Evolutionary conservation across 2,113 vertebrate species (phyloP).

Genomic region (Cyanoliseus patagonus): DNA sequence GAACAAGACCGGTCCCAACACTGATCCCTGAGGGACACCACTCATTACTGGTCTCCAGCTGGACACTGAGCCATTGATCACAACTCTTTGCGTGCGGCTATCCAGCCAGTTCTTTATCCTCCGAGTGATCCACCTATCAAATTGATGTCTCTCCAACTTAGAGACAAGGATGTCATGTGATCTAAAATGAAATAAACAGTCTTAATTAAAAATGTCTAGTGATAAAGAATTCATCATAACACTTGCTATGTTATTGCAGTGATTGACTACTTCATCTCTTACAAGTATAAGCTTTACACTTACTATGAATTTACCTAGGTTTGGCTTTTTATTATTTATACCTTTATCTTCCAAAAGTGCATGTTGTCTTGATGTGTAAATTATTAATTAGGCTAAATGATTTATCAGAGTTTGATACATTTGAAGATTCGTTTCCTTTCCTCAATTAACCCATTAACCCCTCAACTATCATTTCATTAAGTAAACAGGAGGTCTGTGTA

Average conservation of each 20-base stretch:
- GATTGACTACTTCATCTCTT: not conserved
- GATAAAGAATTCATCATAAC: not conserved
- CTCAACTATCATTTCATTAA: conserved; percentile 42
- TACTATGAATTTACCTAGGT: not conserved
- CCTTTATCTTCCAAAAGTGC: not conserved
- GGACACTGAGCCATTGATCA: too few species aligned
- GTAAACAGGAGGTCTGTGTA: not conserved
- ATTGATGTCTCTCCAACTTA: too few species aligned
- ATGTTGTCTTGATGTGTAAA: not conserved
- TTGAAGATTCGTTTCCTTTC: conserved; percentile 29
- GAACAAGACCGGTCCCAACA: too few species aligned
- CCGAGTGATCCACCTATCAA: too few species aligned
- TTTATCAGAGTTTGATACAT: conserved; percentile 19
- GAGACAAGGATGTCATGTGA: not conserved
- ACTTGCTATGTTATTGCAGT: not conserved
- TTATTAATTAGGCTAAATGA: conserved; percentile 45
- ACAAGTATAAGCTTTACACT: not conserved
- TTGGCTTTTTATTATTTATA: not conserved
- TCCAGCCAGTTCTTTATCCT: too few species aligned
- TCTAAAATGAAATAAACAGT: not conserved
- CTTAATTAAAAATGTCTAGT: not conserved
- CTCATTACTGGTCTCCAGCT: too few species aligned
- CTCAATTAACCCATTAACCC: conserved; percentile 66
- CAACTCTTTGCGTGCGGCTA: too few species aligned
- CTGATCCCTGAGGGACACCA: too few species aligned